Evolutionary conservation across 1,140 invertebrate species (phyloP).

Genomic region (Plodia interpunctella): DNA sequence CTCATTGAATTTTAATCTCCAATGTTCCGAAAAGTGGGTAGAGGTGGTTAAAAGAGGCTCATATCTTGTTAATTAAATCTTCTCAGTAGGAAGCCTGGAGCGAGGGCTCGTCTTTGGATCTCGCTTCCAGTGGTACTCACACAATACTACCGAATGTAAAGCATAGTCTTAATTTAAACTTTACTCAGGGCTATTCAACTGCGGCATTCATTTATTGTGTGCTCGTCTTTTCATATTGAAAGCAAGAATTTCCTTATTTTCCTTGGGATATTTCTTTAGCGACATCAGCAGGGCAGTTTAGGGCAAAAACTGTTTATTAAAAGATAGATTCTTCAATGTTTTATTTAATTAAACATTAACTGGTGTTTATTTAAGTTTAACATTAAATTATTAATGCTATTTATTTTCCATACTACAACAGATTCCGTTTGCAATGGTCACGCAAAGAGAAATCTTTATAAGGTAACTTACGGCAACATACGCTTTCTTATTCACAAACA

Average conservation of each 20-base stretch:
- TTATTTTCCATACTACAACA: conserved; percentile 1
- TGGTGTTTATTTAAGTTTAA: too few species aligned
- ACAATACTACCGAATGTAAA: conserved; percentile 63
- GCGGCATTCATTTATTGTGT: conserved; percentile 35
- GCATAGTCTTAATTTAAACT: conserved; percentile 66
- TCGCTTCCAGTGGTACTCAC: conserved; percentile 31
- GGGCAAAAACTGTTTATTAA: too few species aligned
- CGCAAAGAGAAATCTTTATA: conserved; percentile 6
- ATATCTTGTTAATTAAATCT: conserved; percentile 77
- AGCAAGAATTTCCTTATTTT: too few species aligned
- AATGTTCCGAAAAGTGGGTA: conserved; percentile 59
- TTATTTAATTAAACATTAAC: too few species aligned
- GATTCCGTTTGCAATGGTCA: conserved; percentile 3
- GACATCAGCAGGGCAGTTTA: too few species aligned
- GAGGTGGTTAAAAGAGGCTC: conserved; percentile 65
- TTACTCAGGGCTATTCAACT: conserved; percentile 48
- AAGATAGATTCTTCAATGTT: too few species aligned
- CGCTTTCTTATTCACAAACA: conserved; percentile 35
- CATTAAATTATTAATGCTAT: too few species aligned
- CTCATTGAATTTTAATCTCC: conserved; percentile 57
- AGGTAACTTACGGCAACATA: conserved; percentile 29
- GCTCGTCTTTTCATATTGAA: too few species aligned
- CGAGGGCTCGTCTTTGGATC: conserved; percentile 41
- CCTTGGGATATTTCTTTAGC: too few species aligned
- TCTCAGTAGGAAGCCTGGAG: conserved; percentile 58